Percentiles rank a stretch among this genome's conserved stretches.
Evolutionary conservation across 2,113 vertebrate species (phyloP).

Genomic region (Erythrocebus patas): DNA sequence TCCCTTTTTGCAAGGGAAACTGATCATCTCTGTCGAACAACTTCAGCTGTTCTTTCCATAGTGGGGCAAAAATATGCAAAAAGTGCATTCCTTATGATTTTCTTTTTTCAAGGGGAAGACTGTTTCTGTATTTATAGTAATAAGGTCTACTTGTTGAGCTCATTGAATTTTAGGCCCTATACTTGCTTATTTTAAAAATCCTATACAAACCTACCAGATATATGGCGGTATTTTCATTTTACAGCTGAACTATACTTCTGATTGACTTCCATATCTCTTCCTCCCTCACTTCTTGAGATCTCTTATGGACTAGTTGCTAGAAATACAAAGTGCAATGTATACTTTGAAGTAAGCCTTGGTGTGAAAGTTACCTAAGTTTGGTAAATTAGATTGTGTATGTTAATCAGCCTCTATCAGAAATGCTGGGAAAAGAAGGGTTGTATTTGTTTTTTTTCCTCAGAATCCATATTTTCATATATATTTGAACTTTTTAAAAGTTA

Average conservation of each 20-base stretch:
- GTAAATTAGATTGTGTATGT: slow-evolving; percentile 1
- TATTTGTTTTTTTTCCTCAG: neutral
- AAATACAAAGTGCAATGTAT: neutral
- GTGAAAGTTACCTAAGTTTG: slow-evolving; percentile 6
- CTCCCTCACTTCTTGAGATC: slow-evolving; percentile 2
- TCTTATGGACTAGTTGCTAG: slow-evolving; percentile 1
- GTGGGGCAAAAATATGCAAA: neutral
- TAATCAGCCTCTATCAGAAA: neutral
- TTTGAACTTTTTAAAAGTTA: neutral
- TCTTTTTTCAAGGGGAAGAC: neutral
- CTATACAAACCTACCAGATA: neutral
- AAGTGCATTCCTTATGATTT: neutral
- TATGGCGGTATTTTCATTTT: neutral
- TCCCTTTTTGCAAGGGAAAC: slow-evolving; percentile 30
- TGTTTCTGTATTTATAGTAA: neutral
- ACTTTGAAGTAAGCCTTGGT: slow-evolving; percentile 19
- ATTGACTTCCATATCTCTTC: neutral
- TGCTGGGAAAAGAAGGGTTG: neutral
- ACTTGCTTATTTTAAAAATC: neutral
- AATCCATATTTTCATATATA: neutral
- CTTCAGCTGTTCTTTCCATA: neutral
- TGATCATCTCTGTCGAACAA: neutral
- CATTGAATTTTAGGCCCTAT: neutral
- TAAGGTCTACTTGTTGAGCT: slow-evolving; percentile 10
- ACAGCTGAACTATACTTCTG: neutral